Conservation (phyloP, 2,113 vertebrate species). For the Piprites chloris region DNA sequence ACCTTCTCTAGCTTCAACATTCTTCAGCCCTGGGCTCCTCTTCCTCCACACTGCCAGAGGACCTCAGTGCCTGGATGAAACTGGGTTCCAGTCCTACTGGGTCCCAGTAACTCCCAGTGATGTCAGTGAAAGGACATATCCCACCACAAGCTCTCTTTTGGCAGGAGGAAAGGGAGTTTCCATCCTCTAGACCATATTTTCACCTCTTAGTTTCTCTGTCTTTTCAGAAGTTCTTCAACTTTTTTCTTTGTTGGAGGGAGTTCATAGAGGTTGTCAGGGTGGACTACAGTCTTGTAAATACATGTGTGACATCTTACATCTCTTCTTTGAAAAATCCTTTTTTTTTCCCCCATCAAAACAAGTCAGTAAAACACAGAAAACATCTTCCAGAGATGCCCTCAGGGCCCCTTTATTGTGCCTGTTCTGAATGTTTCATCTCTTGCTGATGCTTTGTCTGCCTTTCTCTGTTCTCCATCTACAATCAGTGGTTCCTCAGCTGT, state of each 20-base stretch:
- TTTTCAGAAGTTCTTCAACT: neutral
- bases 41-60: neutral
- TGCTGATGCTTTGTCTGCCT: neutral
- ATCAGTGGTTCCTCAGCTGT: neutral
- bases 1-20: neutral
- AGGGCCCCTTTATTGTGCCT: neutral
- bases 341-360: neutral
- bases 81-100: neutral
- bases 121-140: neutral
- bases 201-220: neutral
- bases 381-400: neutral
- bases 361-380: constrained; percentile 21
- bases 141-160: neutral
- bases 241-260: neutral
- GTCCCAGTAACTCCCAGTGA: neutral
- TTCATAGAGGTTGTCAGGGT: neutral
- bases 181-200: neutral
- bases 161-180: neutral
- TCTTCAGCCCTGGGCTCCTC: neutral
- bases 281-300: constrained; percentile 10
- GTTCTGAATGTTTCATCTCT: neutral
- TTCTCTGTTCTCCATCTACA: neutral
- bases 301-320: neutral
- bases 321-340: neutral
- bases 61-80: neutral